These are phyloP conservation scores for Neoitamus cyanurus DNA, from an alignment of 2,888 invertebrate genomes.

Conservation along the genomic window DNA sequence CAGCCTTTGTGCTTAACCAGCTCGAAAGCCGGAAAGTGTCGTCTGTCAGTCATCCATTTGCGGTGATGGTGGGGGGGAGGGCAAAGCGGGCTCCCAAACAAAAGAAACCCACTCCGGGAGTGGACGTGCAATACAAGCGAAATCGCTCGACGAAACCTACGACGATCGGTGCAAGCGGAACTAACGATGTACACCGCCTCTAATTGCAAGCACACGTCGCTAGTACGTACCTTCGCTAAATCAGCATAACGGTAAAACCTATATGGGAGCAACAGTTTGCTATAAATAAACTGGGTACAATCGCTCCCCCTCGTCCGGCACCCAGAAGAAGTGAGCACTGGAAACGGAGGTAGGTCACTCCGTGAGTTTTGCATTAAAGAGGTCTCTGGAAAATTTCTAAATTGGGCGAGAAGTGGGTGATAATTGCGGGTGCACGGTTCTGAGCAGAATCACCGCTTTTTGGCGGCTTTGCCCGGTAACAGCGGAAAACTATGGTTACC, in stretches of 20 bases:
- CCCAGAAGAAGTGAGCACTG: not conserved
- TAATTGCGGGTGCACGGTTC: constrained; percentile 1
- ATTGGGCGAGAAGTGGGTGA: not conserved
- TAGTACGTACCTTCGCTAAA: not conserved
- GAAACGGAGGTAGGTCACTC: not conserved
- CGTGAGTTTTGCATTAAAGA: not conserved
- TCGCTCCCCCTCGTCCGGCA: not conserved
- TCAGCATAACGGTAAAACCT: constrained; percentile 29
- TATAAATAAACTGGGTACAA: not conserved
- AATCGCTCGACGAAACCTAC: not conserved
- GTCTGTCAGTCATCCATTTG: not conserved
- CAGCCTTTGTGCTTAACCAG: not conserved
- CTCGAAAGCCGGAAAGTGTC: not conserved
- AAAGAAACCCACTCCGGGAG: not conserved
- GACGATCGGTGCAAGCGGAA: not conserved
- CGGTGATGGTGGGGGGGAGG: not conserved
- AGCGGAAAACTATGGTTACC: not conserved
- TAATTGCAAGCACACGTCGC: constrained; percentile 12
- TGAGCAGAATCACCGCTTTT: not conserved
- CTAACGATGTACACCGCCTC: not conserved
- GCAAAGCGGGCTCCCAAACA: not conserved
- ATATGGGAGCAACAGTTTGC: constrained; percentile 3
- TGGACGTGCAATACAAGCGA: not conserved
- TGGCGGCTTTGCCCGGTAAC: not conserved
- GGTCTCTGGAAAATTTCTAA: not conserved